Conservation (phyloP, 2,888 invertebrate species). For the Meghimatium bilineatum region DNA sequence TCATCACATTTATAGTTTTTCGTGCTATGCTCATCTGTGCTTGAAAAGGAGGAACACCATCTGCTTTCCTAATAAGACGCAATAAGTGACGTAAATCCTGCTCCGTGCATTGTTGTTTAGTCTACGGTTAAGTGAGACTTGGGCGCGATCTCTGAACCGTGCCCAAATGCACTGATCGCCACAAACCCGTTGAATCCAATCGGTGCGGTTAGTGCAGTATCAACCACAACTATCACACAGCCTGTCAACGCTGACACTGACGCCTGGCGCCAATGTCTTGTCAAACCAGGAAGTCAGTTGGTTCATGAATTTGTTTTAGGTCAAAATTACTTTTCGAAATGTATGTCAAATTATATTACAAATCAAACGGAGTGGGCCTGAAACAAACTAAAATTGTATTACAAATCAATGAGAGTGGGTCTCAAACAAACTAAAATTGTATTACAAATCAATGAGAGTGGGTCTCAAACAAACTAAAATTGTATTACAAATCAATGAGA, state of each 20-base stretch:
- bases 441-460: too few species aligned
- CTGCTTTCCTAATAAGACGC: too few species aligned
- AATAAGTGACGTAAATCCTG: too few species aligned
- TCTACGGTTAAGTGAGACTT: background rate
- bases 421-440: too few species aligned
- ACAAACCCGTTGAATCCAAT: background rate
- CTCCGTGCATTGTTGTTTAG: background rate
- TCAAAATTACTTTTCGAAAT: background rate
- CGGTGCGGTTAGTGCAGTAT: background rate
- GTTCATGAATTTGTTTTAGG: background rate
- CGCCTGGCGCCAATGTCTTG: background rate
- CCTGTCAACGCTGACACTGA: constrained; percentile 17
- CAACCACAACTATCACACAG: background rate
- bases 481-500: too few species aligned
- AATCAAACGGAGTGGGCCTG: too few species aligned
- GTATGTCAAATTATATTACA: background rate
- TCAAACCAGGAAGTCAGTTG: background rate
- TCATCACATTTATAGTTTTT: too few species aligned
- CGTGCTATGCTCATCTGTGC: too few species aligned
- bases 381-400: too few species aligned
- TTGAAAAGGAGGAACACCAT: too few species aligned
- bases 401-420: too few species aligned
- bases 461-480: too few species aligned
- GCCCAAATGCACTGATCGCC: background rate
- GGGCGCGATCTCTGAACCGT: background rate